These are phyloP conservation scores for Perccottus glenii DNA, from an alignment of 2,113 vertebrate species.

Conservation along the genomic window DNA sequence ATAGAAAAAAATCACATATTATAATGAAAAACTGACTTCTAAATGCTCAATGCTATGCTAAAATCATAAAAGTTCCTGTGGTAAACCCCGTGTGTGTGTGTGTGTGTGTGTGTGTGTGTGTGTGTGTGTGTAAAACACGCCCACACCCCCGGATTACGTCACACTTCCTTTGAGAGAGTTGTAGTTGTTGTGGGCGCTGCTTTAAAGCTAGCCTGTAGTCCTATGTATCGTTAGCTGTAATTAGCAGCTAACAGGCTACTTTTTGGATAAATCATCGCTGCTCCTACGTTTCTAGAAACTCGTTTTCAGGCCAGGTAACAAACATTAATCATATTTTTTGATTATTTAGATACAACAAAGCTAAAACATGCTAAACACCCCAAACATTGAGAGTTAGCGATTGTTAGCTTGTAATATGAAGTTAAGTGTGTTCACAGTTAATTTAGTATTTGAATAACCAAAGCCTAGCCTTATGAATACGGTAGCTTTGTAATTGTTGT, in stretches of 20 bases:
- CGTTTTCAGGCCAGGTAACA: slow-evolving; percentile 41
- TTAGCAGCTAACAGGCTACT: slow-evolving; percentile 45
- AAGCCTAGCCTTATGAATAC: neutral
- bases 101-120: no score
- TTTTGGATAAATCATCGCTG: slow-evolving; percentile 20
- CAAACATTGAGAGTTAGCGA: slow-evolving; percentile 44
- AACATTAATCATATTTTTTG: neutral
- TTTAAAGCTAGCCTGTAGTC: slow-evolving; percentile 49
- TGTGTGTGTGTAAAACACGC: slow-evolving; percentile 12
- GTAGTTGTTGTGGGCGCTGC: slow-evolving; percentile 29
- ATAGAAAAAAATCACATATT: no score
- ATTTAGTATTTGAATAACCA: neutral
- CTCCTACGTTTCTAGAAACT: slow-evolving; percentile 15
- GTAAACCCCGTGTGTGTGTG: neutral
- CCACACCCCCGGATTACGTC: slow-evolving; percentile 38
- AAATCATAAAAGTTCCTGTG: no score
- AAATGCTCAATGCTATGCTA: no score
- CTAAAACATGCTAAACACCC: slow-evolving; percentile 28
- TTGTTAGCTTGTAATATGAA: slow-evolving; percentile 41
- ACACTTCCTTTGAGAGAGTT: slow-evolving; percentile 43
- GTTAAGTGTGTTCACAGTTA: slow-evolving; percentile 43
- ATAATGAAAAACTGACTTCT: no score
- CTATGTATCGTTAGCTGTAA: slow-evolving; percentile 30
- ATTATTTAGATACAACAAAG: neutral
- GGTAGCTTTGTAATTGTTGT: neutral